Conservation (phyloP, 2,888 invertebrate genomes). For the Liopterus haemorrhoidalis region DNA sequence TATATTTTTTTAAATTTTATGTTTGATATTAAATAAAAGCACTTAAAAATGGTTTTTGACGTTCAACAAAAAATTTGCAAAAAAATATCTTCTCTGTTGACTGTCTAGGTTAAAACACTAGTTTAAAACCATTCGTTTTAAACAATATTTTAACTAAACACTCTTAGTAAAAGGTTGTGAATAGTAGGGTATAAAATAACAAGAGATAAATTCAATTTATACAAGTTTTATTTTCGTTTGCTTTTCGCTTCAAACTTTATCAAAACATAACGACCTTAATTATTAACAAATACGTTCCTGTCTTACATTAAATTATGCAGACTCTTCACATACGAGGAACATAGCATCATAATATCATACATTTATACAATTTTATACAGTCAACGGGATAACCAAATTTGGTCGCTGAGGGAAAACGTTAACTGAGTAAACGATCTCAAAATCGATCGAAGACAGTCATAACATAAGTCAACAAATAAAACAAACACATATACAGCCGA, state of each 20-base stretch:
- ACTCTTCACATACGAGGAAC: slow-evolving; percentile 19
- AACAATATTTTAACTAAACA: no score
- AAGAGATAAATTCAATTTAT: slow-evolving; percentile 12
- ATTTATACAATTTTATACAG: slow-evolving; percentile 18
- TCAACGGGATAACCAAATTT: no score
- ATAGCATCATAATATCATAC: slow-evolving; percentile 9
- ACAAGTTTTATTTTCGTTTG: slow-evolving; percentile 20
- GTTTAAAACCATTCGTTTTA: no score
- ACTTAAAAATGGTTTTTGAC: no score
- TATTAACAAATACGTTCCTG: slow-evolving; percentile 22
- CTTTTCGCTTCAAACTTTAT: slow-evolving; percentile 23
- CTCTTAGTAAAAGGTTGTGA: no score
- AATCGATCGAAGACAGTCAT: neutral
- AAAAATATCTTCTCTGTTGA: no score
- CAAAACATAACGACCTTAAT: slow-evolving; percentile 24
- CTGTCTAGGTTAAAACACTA: no score
- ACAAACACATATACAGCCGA: neutral
- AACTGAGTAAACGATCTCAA: neutral
- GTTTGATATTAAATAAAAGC: no score
- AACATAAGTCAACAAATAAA: neutral
- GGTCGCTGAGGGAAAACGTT: neutral
- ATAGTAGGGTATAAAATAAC: no score
- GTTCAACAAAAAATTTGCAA: no score
- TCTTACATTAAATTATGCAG: slow-evolving; percentile 7
- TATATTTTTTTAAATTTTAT: no score